Base-by-base conservation (phyloP, 2,888 invertebrate genomes). In the Chromoteleia sp. region DNA sequence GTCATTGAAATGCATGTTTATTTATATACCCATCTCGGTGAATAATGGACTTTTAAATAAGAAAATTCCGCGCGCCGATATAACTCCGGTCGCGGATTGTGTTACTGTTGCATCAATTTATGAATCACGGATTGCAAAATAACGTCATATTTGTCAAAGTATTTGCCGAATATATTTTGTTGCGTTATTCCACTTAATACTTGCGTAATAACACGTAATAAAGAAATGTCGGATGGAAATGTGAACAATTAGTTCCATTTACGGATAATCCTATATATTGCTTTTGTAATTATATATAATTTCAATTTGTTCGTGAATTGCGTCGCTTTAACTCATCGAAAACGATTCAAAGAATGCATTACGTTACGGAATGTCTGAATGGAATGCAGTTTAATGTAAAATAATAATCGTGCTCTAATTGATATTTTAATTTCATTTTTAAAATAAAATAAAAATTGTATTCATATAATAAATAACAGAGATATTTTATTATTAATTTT, bases 1-100 rank as follows among this genome's bases (percentile, higher is more conserved):
- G 21, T 73, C 59, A 59, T 71, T 71, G 71, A 71, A 71, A 58
- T 30, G 12, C 39, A 19, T 36, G 41, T 52, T 61, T 52, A 61
- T 71, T 59, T 50, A 39, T 45, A 19, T 7, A 29, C 6, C 59
- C 39, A 14, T 21, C 58, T 4, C 15, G 7, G 3, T 36, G 58
- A 70, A 58, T 58, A 50, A 58, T 59, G 25, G 45, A 33, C 15
- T 52, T 48, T 19, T 36, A 50, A 63, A 63, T 43, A 45, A 63
- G 48, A n/a, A 17, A 48, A 41, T 43, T 6, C 36, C 12, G 8
- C 15, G 6, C 41, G 41, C 3, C 41, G 14, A 5, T 15, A 7
- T 14, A 1, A 10, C 41, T 10, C 0, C 41, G 14, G 25, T 5
- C 2, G 5, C 25, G 25, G 25, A 25, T 39, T n/a, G 43, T 14